Conservation (phyloP, 2,888 invertebrate species). For the Rosalia funebris region DNA sequence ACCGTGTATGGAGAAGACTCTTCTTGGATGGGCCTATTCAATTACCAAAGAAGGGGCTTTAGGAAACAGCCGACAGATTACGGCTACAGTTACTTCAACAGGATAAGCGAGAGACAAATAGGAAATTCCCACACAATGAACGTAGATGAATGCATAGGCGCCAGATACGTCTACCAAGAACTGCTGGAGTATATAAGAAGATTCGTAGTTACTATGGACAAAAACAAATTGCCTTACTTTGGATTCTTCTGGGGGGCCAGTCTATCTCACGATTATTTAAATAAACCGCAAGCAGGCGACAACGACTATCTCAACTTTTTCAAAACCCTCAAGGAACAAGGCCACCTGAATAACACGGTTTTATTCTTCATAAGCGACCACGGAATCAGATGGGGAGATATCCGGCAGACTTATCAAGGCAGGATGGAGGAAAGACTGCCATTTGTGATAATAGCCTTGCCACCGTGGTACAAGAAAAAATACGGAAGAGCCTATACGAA, state of each 20-base stretch:
- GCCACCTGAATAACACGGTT: constrained; percentile 74
- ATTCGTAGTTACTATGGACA: constrained; percentile 70
- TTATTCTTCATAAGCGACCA: constrained; percentile 86
- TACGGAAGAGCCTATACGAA: constrained; percentile 73
- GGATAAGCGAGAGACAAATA: constrained; percentile 74
- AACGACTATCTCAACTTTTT: constrained; percentile 71
- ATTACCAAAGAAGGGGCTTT: constrained; percentile 82
- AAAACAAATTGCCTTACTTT: constrained; percentile 73
- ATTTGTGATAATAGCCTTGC: constrained; percentile 78
- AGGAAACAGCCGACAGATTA: constrained; percentile 84
- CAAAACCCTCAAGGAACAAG: constrained; percentile 64
- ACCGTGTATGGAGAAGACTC: constrained; percentile 89
- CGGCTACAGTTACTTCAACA: constrained; percentile 80
- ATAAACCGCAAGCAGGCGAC: constrained; percentile 81
- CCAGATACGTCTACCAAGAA: constrained; percentile 75
- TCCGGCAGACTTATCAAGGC: constrained; percentile 85
- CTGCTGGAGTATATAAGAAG: constrained; percentile 77
- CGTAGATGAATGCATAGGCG: constrained; percentile 76
- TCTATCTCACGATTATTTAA: constrained; percentile 85
- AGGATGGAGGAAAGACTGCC: constrained; percentile 89
- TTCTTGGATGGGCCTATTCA: constrained; percentile 81
- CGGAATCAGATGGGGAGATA: constrained; percentile 87
- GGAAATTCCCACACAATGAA: constrained; percentile 74
- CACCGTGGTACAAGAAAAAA: constrained; percentile 74
- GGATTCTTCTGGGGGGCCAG: constrained; percentile 87